Evolutionary conservation across 2,797 vertebrate species (phyloP).

Genomic region (Neopelma chrysocephalum): DNA sequence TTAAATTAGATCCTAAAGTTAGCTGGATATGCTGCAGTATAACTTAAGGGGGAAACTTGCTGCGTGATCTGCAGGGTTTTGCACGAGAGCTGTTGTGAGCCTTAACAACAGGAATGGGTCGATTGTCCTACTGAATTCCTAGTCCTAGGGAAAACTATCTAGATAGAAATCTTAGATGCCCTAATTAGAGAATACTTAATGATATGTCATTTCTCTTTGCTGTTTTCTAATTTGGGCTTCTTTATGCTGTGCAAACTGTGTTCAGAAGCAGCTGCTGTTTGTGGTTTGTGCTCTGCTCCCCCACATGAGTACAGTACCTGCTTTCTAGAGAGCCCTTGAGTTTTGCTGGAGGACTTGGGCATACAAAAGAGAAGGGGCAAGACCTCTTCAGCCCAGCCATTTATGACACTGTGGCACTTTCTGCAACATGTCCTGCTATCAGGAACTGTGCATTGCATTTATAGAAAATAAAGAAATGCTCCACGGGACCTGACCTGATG

Average conservation of each 20-base stretch:
- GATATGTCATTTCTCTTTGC: neutral
- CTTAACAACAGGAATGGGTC: neutral
- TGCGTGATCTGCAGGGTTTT: neutral
- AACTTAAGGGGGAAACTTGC: neutral
- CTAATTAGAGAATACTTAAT: neutral
- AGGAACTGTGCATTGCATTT: neutral
- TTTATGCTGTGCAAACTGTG: neutral
- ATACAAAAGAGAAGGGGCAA: neutral
- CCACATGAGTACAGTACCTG: fast-evolving
- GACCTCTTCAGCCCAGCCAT: neutral
- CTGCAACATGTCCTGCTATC: neutral
- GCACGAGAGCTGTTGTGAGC: neutral
- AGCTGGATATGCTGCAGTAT: neutral
- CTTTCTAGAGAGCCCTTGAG: neutral
- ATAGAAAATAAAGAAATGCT: neutral
- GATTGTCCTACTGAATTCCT: neutral
- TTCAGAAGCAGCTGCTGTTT: neutral
- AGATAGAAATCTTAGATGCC: neutral
- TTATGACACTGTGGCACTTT: neutral
- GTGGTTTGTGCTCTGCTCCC: neutral
- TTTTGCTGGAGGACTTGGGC: neutral
- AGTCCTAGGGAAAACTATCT: neutral
- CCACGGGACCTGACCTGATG: neutral
- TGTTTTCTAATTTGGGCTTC: neutral
- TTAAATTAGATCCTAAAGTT: conserved; percentile 48